Conservation (phyloP, 1,140 invertebrate species). For the Megathymus violae region DNA sequence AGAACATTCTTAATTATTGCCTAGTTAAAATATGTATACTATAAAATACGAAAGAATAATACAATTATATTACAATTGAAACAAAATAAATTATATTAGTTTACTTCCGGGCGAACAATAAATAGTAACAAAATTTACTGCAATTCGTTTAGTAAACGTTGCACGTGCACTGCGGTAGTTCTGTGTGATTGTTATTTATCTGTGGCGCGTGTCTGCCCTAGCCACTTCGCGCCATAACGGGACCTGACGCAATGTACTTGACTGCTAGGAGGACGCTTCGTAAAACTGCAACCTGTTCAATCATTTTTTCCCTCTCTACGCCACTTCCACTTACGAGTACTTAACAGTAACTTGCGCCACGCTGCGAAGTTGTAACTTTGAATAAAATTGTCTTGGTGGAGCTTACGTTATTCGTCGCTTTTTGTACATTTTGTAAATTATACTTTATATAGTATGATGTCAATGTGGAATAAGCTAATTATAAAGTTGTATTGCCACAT, state of each 20-base stretch:
- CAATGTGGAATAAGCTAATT: too few species aligned
- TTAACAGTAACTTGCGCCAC: slow-evolving; percentile 12
- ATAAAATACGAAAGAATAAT: too few species aligned
- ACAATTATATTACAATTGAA: not conserved
- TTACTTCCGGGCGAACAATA: not conserved
- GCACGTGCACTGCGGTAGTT: slow-evolving; percentile 29
- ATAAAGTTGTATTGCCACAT: too few species aligned
- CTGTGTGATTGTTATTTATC: slow-evolving; percentile 31
- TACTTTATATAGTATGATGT: too few species aligned
- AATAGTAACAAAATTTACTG: slow-evolving; percentile 18
- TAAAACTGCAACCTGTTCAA: slow-evolving; percentile 30
- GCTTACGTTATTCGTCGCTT: too few species aligned
- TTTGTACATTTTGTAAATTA: too few species aligned
- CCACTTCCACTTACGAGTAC: not conserved
- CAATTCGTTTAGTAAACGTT: slow-evolving; percentile 23
- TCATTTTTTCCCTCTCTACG: slow-evolving; percentile 20
- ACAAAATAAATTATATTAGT: not conserved
- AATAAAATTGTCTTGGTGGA: too few species aligned
- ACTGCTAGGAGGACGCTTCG: slow-evolving; percentile 14
- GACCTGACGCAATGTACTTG: slow-evolving; percentile 29
- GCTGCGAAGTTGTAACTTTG: not conserved
- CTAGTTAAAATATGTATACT: too few species aligned
- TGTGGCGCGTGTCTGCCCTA: slow-evolving; percentile 23
- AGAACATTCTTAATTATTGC: too few species aligned
- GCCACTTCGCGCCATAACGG: slow-evolving; percentile 24